These are phyloP conservation scores for Dryomyza anilis DNA, from an alignment of 2,888 invertebrate species.

Conservation along the genomic window DNA sequence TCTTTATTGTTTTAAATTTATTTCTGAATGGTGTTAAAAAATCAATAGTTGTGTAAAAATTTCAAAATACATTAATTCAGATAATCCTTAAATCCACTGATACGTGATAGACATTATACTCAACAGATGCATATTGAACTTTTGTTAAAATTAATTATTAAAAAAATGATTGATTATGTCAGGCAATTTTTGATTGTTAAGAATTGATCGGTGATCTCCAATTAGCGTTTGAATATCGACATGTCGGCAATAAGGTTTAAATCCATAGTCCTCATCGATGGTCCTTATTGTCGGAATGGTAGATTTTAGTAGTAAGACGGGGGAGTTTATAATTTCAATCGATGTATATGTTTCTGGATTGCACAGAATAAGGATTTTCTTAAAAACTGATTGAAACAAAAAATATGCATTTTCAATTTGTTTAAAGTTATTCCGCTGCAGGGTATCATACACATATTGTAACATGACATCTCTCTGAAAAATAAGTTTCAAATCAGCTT, in stretches of 20 bases:
- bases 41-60: too few species aligned
- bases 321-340: slow-evolving; percentile 19
- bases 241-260: slow-evolving; percentile 16
- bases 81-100: too few species aligned
- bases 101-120: too few species aligned
- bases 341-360: slow-evolving; percentile 13
- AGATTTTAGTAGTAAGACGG: slow-evolving; percentile 24
- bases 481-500: neutral
- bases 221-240: slow-evolving; percentile 62
- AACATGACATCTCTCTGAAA: neutral
- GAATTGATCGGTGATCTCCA: slow-evolving; percentile 71
- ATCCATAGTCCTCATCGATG: slow-evolving; percentile 24
- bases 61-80: too few species aligned
- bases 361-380: neutral
- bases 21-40: too few species aligned
- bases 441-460: slow-evolving; percentile 10
- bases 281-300: slow-evolving; percentile 6
- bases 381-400: slow-evolving; percentile 15
- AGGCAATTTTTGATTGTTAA: slow-evolving; percentile 68
- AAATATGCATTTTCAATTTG: slow-evolving; percentile 9
- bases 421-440: neutral
- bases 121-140: neutral
- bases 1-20: too few species aligned
- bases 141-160: neutral
- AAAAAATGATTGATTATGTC: slow-evolving; percentile 61